These are phyloP conservation scores for Salvelinus fontinalis DNA, from an alignment of 2,113 vertebrate species.

Conservation along the genomic window DNA sequence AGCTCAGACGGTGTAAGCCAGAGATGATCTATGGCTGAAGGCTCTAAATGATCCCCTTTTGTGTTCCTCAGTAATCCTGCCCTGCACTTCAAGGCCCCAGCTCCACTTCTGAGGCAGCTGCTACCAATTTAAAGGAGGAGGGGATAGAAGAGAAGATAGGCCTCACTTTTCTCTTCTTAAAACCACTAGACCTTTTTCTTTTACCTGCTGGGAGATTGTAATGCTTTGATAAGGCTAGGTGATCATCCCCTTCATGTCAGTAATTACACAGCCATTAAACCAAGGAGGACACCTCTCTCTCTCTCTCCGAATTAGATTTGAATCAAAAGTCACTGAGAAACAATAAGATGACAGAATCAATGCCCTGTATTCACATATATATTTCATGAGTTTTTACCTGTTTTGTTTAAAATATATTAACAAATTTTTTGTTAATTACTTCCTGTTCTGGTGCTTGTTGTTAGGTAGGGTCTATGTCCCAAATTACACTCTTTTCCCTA, in stretches of 20 bases:
- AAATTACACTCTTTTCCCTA: too few relatives aligned
- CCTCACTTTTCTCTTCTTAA: constrained; percentile 46
- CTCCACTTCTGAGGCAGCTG: constrained; percentile 61
- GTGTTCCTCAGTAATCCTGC: constrained; percentile 65
- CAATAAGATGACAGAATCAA: neutral
- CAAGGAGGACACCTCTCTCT: constrained; percentile 22
- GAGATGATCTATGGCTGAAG: constrained; percentile 65
- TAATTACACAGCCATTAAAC: constrained; percentile 48
- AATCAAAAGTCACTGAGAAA: neutral
- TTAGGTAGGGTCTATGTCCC: too few relatives aligned
- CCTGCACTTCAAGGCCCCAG: constrained; percentile 68
- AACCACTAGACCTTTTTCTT: constrained; percentile 45
- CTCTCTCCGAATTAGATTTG: neutral
- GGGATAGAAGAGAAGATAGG: constrained; percentile 42
- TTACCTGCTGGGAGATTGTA: constrained; percentile 32
- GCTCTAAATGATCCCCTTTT: constrained; percentile 71
- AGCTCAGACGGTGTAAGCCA: constrained; percentile 45
- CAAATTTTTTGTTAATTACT: too few relatives aligned
- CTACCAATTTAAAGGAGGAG: constrained; percentile 63
- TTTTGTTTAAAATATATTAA: too few relatives aligned
- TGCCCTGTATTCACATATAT: neutral
- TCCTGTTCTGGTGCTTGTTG: too few relatives aligned
- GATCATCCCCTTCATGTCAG: constrained; percentile 40
- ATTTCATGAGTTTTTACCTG: neutral
- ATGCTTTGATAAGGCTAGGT: constrained; percentile 57